Evolutionary conservation across 1,140 invertebrate genomes (phyloP), one percentile per base, ranked within the genome.

Genomic region (Marisa cornuarietis): DNA sequence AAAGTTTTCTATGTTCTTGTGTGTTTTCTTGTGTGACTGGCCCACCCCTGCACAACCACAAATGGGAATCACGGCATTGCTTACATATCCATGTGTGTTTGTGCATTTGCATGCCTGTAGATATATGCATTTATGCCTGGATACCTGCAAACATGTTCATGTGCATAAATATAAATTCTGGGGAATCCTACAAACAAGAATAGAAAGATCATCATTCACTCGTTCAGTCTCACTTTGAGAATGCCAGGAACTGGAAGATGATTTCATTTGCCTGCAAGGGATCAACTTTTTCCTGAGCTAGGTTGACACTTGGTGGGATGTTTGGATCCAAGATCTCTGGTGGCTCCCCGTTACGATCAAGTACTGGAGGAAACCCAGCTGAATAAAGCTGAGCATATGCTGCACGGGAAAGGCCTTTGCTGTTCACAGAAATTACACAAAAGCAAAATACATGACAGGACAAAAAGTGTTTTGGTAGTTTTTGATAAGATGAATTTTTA

Each of bases 211-310:
- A 2, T 42, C 31, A 42, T 42, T 42, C 31, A 42, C 31, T 42
- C 31, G 54, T 58, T 58, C 54, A 58, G 54, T 58, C 85, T 85
- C 79, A 91, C 90, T 86, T 89, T 54, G 89, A 87, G 81, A 87
- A 91, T 16, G 91, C 90, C 68, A 92, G 81, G 83, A 92, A 91
- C 85, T 92, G 91, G 81, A 92, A 89, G 63, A 88, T 85, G 69
- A 92, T 85, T 81, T 91, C 90, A 85, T 92, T 92, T 79, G 87
- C 86, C 75, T 88, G 87, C 24, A 92, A 82, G n/a, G 85, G 85
- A 75, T 92, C 90, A 49, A 79, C 79, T 24, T 85, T 81, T 80
- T 91, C 90, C 71, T 84, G 86, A 16, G 81, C 68, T 63, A 88
- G 51, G 69, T 84, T 85, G 62, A 87, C 83, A 42, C 82, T 79